phyloP scores from a whole-genome alignment of 2,113 vertebrate genomes.

The Nothocercus julius region DNA sequence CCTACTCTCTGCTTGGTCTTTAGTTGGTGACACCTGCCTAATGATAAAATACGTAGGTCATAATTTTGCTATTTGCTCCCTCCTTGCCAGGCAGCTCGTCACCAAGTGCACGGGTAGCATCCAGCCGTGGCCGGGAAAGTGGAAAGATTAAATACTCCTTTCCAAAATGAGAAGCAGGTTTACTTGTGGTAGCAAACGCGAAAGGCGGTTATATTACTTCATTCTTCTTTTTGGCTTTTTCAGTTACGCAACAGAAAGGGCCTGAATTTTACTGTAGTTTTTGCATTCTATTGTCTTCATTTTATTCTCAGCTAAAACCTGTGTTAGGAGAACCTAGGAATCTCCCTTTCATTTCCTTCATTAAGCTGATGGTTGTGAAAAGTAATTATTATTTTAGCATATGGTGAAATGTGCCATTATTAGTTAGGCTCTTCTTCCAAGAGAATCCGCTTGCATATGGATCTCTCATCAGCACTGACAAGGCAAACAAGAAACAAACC shows the following conservation, averaged over 20 bases:
- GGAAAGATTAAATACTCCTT: not conserved
- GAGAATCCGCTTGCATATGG: not conserved
- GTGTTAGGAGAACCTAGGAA: accelerated
- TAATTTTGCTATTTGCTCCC: not conserved
- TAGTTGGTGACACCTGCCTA: not conserved
- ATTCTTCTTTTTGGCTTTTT: not conserved
- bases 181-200: not conserved
- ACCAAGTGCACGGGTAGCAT: not conserved
- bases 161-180: not conserved
- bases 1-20: not conserved
- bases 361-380: not conserved
- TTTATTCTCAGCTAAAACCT: not conserved
- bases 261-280: not conserved
- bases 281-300: not conserved
- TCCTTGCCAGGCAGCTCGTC: not conserved
- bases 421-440: not conserved
- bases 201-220: not conserved
- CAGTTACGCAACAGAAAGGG: not conserved
- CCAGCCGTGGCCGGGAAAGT: not conserved
- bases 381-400: not conserved
- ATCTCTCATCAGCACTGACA: not conserved
- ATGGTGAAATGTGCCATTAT: not conserved
- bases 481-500: not conserved
- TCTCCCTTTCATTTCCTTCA: not conserved
- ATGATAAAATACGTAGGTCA: not conserved